Base-by-base conservation (phyloP, 2,113 vertebrate species). In the Phrynosoma platyrhinos region DNA sequence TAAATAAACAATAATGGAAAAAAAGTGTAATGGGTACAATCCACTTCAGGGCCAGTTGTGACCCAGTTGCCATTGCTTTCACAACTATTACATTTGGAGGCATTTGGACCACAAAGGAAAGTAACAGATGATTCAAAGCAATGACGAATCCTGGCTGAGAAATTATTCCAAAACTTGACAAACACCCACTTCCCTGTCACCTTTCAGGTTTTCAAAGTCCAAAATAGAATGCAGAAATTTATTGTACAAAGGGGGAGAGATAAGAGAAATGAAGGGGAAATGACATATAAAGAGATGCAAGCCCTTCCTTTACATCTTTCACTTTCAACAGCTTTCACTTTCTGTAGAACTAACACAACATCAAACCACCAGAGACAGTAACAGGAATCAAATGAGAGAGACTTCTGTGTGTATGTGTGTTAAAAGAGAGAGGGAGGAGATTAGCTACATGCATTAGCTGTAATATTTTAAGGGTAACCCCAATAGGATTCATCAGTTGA, bases 401-500 rank as follows among this genome's bases (percentile, higher is more conserved):
- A 79, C 12, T n/a, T 18, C 13, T 62, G 58, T 62, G 58, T 16
- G 14, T 18, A 62, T 62, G 58, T 16, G 3, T 62, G 58, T 16
- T 62, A 16, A 58, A 58, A 81, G 62, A n/a, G n/a, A 92, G 3
- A 87, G 7, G 83, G 52, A 93, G 87, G 52, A 93, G 87, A 92
- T 93, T 87, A 90, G 86, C 32, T 2, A 2, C 66, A 85, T 47
- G 77, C 83, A 88, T 87, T 75, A 21, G 36, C 87, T 90, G 89
- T 87, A 74, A 79, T 82, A 91, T 90, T 88, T 93, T 82, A 94
- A 87, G 1, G 0, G 88, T 85, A 82, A 87, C 47, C 53, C 87
- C 40, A 47, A 88, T 77, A 84, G 83, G 91, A 90, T 92, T 91
- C 89, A 90, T 69, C 84, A 23, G 30, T 75, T 89, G 86, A 92